Evolutionary conservation across 2,113 vertebrate genomes (phyloP), one percentile per base, ranked within the genome.

Genomic region (Silurus asotus): DNA sequence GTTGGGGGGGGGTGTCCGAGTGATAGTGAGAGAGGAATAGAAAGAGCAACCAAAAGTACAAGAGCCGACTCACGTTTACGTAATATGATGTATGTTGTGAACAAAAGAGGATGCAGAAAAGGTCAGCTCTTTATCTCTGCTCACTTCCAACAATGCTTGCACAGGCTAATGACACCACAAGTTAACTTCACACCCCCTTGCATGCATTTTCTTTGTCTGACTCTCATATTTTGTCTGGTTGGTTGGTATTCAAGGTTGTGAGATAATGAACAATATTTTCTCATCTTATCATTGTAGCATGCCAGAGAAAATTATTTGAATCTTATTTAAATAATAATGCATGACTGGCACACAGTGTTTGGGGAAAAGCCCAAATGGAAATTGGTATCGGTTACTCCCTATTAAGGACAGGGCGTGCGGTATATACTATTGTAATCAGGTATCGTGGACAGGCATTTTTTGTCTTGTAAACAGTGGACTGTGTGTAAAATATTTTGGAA

Each of bases 71-170:
- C 87, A 90, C 70, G 20, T 89, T 89, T 86, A 86, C 56, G 61
- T 88, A 87, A 88, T 88, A 86, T 84, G 69, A 84, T 83, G 87
- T 79, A 86, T 87, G 84, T 84, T 86, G 62, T 81, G 87, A 91
- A 83, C 76, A 87, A 88, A 87, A 86, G 81, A 84, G 85, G 83
- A 82, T 86, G 87, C 75, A 83, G 87, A 80, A 90, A 88, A 90
- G 74, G 87, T 72, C 84, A 84, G 70, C 83, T 85, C 88, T 88
- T 85, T 89, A 87, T 85, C 81, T 86, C 77, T 75, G 69, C 69
- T 76, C 78, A n/a, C 69, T 67, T 76, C 72, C 78, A 75, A 83
- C 61, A 76, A 59, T 65, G 70, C 15, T 2, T 53, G 80, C 61
- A 78, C 86, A 82, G 59, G 85, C 85, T 82, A 80, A 85, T 28